A percentile compares a stretch with the other conserved stretches of the same genome.
Evolutionary conservation across 1,140 invertebrate genomes (phyloP).

Genomic region (Druon quercuslanigerum): DNA sequence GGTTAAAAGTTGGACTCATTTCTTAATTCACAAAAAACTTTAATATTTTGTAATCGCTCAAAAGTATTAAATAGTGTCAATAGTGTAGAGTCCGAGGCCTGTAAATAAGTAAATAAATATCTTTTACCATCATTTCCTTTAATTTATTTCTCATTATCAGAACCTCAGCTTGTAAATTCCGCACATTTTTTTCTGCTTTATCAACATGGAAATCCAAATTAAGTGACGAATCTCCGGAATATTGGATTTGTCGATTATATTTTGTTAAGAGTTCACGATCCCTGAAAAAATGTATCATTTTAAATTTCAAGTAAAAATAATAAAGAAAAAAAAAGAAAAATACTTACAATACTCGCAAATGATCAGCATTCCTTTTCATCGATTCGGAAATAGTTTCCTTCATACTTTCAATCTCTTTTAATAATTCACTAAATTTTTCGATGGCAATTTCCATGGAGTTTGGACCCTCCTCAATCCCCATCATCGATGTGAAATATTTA

Average conservation of each 20-base stretch:
- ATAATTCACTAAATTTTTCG: conserved; percentile 52
- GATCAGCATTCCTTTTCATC: conserved; percentile 40
- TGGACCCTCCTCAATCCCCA: conserved; percentile 43
- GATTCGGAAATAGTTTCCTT: conserved; percentile 35
- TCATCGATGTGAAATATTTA: conserved; percentile 62
- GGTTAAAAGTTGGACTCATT: too few relatives aligned
- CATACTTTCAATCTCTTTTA: conserved; percentile 50
- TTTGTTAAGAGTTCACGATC: conserved; percentile 42
- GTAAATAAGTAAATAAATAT: conserved; percentile 2
- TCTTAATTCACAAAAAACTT: too few relatives aligned
- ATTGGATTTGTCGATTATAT: conserved; percentile 56
- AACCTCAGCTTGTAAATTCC: conserved; percentile 51
- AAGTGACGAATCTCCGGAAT: conserved; percentile 52
- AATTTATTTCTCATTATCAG: conserved; percentile 57
- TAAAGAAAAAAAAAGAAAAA: conserved; percentile 17
- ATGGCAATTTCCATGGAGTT: conserved; percentile 48
- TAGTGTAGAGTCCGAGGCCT: too few relatives aligned
- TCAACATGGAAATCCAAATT: conserved; percentile 48
- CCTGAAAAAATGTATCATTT: background rate
- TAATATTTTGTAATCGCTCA: too few relatives aligned
- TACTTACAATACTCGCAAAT: conserved; percentile 40
- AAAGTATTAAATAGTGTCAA: too few relatives aligned
- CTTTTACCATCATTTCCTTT: conserved; percentile 60
- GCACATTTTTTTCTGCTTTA: conserved; percentile 44
- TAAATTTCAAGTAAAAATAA: background rate